Conservation (phyloP, 1,140 invertebrate species). For the Nixonia krombeini region DNA sequence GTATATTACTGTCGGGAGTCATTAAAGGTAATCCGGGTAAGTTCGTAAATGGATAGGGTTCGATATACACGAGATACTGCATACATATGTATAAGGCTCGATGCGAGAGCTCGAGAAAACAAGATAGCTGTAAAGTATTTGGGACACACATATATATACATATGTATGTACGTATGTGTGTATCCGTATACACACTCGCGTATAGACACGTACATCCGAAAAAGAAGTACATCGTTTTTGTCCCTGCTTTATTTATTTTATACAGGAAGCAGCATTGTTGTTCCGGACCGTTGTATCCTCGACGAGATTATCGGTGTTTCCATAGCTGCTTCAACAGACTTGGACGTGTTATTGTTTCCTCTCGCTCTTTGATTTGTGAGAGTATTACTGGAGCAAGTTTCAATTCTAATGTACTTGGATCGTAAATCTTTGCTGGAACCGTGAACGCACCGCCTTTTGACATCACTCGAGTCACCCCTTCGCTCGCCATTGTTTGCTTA, state of each 20-base stretch:
- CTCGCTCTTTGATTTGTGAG: background rate
- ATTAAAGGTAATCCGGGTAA: constrained; percentile 44
- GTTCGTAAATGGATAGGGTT: constrained; percentile 41
- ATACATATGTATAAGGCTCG: constrained; percentile 40
- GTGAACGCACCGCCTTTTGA: too few relatives aligned
- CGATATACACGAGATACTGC: constrained; percentile 32
- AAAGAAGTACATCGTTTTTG: background rate
- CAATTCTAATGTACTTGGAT: background rate
- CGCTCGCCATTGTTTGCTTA: too few relatives aligned
- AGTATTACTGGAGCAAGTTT: background rate
- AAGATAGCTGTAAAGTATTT: constrained; percentile 33
- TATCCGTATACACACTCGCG: too few relatives aligned
- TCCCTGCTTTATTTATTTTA: background rate
- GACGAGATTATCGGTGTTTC: constrained; percentile 41
- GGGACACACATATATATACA: background rate
- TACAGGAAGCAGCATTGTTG: background rate
- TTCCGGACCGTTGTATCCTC: background rate
- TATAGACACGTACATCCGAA: too few relatives aligned
- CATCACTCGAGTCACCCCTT: too few relatives aligned
- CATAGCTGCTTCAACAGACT: constrained; percentile 31
- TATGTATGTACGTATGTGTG: too few relatives aligned
- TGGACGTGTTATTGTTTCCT: constrained; percentile 45
- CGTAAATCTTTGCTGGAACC: too few relatives aligned
- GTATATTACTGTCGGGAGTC: constrained; percentile 45
- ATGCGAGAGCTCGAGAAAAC: constrained; percentile 25